Evolutionary conservation across 2,113 vertebrate species (phyloP), one percentile per base, ranked within the genome.

Genomic region (Himantopus leucocephalus): DNA sequence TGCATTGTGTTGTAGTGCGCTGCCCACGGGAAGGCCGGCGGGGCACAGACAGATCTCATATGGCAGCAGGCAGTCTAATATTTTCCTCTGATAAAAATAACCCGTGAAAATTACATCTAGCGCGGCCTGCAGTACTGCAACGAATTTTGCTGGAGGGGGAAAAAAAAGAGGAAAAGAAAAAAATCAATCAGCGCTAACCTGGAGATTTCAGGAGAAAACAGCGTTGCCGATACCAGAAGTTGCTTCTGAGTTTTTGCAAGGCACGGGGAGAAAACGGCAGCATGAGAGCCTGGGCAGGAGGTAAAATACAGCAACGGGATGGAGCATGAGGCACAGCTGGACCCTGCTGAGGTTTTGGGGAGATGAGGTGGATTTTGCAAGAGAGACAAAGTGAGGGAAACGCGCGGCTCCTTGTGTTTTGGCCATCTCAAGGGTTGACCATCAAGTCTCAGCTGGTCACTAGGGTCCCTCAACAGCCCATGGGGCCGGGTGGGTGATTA

Each of bases 331-430:
- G 75, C 23, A 9, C 2, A 24, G 52, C 24, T 41, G 20, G 39
- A 26, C 17, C 60, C 14, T 1, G 20, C 14, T 21, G 47, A 19
- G n/a, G 19, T 58, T 26, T 3, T 18, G 35, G 48, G 32, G 47
- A 43, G n/a, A n/a, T 62, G 35, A 59, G 30, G 16, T 10, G n/a
- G 70, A 15, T 66, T 91, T 63, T 75, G 70, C 60, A 63, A 16
- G 27, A 6, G 27, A 30, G 14, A 30, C 11, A 53, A 48, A 81
- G 60, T 1, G 5, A 73, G 20, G 55, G 35, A 35, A 81, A 35
- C 0, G 1, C 6, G 34, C 0, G 0, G 34, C 43, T 90, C 27
- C 50, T 58, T 0, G 0, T 5, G 15, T 6, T 59, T 47, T 37
- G n/a, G 20, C 13, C 37, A 8, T 7, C 47, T 53, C n/a, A 10